Base-by-base conservation (phyloP, 2,797 vertebrate species). In the Enteromius unitaeniatus region DNA sequence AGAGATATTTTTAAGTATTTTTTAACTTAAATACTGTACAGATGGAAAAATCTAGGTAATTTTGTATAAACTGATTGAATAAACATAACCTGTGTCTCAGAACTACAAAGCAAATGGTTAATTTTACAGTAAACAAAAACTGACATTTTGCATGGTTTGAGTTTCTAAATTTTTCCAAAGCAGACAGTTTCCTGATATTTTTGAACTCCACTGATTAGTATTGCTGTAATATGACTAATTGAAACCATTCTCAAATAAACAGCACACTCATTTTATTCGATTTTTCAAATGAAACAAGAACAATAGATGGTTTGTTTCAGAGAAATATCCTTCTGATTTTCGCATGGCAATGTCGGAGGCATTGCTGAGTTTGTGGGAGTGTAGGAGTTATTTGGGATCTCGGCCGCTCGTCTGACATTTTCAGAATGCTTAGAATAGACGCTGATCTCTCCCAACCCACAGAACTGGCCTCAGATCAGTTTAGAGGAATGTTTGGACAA, bases 291-390 rank as follows among this genome's bases (percentile, higher is more conserved):
- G 37, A 79, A 40, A n/a, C 19, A 40, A 67, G 75, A 64, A 84
- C 79, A 86, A 81, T 47, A 89, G 72, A 45, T 21, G 47, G 55
- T 81, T 81, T 86, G 82, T 89, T 31, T 84, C 9, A 21, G 11
- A 55, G 34, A 34, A 69, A 55, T 69, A 19, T 69, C 60, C 2
- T 11, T 51, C 31, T 53, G 69, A 15, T 40, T 64, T 23, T 68
- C 77, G 68, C 47, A 74, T 17, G 76, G 85, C 28, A 72, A 70
- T 70, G 55, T 88, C 73, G 55, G 73, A 3, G 55, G 58, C 76
- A 79, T 47, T 42, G 40, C 69, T 21, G 60, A 58, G 55, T 53
- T 28, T 69, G 79, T 79, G 49, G 72, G 85, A 79, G 68, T 47
- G 45, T 31, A 67, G 73, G 42, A 80, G 78, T 74, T 60, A 7